Base-by-base conservation (phyloP, 2,113 vertebrate genomes). In the Neodontobutis hainanensis region DNA sequence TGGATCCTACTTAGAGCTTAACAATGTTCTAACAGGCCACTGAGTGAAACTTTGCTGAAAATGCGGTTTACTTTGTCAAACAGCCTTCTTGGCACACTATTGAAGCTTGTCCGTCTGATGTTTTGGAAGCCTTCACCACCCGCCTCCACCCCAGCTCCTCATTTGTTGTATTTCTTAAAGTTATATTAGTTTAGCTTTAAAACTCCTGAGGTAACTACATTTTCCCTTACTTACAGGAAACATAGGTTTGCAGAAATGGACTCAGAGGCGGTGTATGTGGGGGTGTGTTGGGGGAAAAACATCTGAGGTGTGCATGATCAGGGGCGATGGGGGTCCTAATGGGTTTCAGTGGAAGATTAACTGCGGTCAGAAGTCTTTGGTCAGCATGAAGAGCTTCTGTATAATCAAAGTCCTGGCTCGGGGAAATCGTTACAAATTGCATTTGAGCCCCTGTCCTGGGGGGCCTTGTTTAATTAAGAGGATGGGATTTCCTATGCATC, bases 371-470 rank as follows among this genome's bases (percentile, higher is more conserved):
- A 89, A 88, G 85, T 74, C 88, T 78, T 72, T 78, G 86, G 90
- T 93, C 93, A 92, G 90, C 92, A 91, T 87, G 84, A 92, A 88
- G 75, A 83, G 61, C 40, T 38, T 53, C 62, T 58, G 75, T 80
- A 85, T 88, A 91, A 91, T 87, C 86, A 88, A 85, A 83, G 83
- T 63, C 47, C 69, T 15, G 62, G 80, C 80, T 48, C 52, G 32
- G 65, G 84, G 82, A 84, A 89, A 91, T 92, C 88, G 60, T 88
- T 92, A 86, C 87, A 90, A 90, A 93, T 92, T 89, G 73, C 82
- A 87, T 92, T 86, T 89, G 73, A 85, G 79, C 64, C 66, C 11
- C 61, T 48, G 76, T 89, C 82, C 85, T 80, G 78, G 74, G 87
- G 89, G 85, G 83, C 75, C 60, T 63, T 74, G 82, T 90, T 93